Conservation (phyloP, 2,888 invertebrate genomes). For the Nephrocerus scutellatus region DNA sequence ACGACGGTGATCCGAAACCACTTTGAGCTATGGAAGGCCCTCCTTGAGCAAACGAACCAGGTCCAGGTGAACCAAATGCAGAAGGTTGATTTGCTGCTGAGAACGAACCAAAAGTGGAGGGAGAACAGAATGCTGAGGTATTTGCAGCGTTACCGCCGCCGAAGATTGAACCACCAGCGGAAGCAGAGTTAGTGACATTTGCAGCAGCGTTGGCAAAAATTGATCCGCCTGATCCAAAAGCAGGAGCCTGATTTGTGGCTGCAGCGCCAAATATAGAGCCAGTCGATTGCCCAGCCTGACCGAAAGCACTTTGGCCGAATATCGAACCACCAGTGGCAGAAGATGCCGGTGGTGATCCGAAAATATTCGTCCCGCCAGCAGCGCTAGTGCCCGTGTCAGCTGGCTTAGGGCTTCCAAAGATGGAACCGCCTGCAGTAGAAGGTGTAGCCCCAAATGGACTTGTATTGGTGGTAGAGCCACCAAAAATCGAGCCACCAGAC, state of each 20-base stretch:
- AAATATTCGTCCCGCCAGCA: constrained; percentile 30
- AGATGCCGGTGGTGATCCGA: constrained; percentile 26
- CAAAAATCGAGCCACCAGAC: constrained; percentile 14
- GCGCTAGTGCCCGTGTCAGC: constrained; percentile 16
- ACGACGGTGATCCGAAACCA: constrained; percentile 38
- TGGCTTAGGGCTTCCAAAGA: constrained; percentile 25
- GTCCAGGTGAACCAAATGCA: constrained; percentile 27
- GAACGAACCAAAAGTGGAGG: constrained; percentile 29
- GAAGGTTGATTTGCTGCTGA: constrained; percentile 28
- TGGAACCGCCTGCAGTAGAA: constrained; percentile 23
- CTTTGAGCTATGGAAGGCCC: constrained; percentile 36
- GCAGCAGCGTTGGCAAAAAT: constrained; percentile 25
- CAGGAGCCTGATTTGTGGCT: constrained; percentile 13
- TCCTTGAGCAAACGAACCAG: constrained; percentile 30
- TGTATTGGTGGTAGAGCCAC: constrained; percentile 9
- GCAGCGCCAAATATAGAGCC: constrained; percentile 25
- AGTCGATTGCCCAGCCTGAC: constrained; percentile 19
- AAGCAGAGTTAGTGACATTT: constrained; percentile 14
- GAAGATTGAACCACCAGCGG: constrained; percentile 25
- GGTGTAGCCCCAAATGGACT: constrained; percentile 1
- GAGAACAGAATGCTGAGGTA: constrained; percentile 22
- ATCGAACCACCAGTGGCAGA: constrained; percentile 21
- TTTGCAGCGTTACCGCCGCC: constrained; percentile 17
- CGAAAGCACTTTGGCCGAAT: constrained; percentile 22
- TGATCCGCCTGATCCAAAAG: constrained; percentile 22